Base-by-base conservation (phyloP, 1,140 invertebrate genomes). In the Dendrolimus punctatus region DNA sequence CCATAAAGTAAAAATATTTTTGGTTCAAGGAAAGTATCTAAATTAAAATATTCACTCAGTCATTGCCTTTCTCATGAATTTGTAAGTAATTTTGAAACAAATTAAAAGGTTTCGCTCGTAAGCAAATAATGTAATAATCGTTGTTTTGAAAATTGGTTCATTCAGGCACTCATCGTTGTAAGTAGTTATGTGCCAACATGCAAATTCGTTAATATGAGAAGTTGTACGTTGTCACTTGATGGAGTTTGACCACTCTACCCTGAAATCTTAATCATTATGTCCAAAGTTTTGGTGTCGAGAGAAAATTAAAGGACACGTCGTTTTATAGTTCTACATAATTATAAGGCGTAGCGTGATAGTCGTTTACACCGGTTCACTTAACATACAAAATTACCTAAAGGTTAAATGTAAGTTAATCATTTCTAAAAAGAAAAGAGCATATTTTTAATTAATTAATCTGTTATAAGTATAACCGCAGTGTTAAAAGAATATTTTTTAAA, bases 131-230 rank as follows among this genome's bases (percentile, higher is more conserved):
- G 23, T 23, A 23, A 23, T 3, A 23, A 23, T 23, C 23, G 23
- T 23, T 23, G 23, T 23, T 36, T 36, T 6, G 7, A 46, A 46
- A 46, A 7, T 46, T 46, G 36, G 6, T 38, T 23, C 38, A n/a
- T 46, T 46, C 9, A 46, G 6, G 8, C 38, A 37, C 46, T 6
- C 10, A 46, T 8, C 10, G 8, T 4, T 42, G 47, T 54, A 55
- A 58, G 46, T 48, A 57, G 53, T 49, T 57, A 60, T 55, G 54
- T 53, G 62, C 48, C 52, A 58, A 57, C 55, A 62, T 62, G 58
- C 51, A n/a, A 43, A 51, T 49, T 58, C 51, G 45, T 62, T 63
- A 60, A 58, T 60, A 58, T 50, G 56, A 49, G 41, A 59, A 57
- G 46, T 47, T 43, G 23, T 45, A 23, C 45, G 46, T 50, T 40